Conservation (phyloP, 2,888 invertebrate genomes). For the Drosophila aldrichi region DNA sequence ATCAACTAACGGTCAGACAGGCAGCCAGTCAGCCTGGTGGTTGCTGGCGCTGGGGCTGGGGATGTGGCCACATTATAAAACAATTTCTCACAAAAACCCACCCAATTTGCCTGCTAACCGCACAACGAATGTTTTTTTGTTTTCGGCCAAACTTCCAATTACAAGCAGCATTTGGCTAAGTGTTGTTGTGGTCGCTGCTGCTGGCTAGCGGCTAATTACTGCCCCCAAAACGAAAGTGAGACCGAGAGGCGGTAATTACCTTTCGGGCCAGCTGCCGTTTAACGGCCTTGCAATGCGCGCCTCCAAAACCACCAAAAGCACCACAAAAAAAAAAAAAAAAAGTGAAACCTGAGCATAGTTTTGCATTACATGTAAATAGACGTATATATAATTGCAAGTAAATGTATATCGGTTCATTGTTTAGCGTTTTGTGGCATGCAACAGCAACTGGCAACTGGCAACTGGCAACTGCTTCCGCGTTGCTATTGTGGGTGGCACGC, state of each 20-base stretch:
- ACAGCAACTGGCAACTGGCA: constrained; percentile 2
- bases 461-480: constrained; percentile 52
- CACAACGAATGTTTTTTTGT: constrained; percentile 37
- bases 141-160: constrained; percentile 54
- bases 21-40: constrained; percentile 21
- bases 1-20: constrained; percentile 68
- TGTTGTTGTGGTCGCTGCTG: constrained; percentile 36
- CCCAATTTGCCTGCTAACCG: constrained; percentile 67
- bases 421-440: constrained; percentile 42
- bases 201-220: constrained; percentile 66
- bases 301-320: constrained; percentile 36
- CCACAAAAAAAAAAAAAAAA: too few species aligned
- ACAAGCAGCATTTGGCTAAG: constrained; percentile 63
- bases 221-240: constrained; percentile 62
- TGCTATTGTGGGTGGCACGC: constrained; percentile 68
- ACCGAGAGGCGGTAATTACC: constrained; percentile 68
- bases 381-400: constrained; percentile 3
- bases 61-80: constrained; percentile 73
- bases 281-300: constrained; percentile 52
- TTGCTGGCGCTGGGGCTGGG: constrained; percentile 11
- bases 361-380: background rate
- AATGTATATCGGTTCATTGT: constrained; percentile 34
- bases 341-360: constrained; percentile 51
- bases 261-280: constrained; percentile 34
- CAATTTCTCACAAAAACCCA: constrained; percentile 72